These are phyloP conservation scores for Meleagris gallopavo DNA, from an alignment of 2,113 vertebrate species.

Conservation along the genomic window DNA sequence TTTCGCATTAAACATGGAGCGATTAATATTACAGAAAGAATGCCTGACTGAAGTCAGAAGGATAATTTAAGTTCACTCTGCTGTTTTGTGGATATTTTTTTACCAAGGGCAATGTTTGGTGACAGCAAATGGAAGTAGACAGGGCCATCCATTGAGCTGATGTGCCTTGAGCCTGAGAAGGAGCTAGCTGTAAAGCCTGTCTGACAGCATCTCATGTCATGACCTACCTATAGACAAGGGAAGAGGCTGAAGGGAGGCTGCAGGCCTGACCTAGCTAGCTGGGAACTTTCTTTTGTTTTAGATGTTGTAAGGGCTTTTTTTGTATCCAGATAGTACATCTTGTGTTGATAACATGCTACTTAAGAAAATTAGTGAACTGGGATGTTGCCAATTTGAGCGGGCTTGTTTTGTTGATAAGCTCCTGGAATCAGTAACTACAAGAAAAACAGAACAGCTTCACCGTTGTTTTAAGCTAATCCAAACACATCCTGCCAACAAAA, in stretches of 20 bases:
- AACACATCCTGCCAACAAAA: background rate
- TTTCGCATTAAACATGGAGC: background rate
- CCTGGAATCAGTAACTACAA: background rate
- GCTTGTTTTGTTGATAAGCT: slow-evolving; percentile 47
- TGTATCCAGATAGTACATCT: slow-evolving; percentile 35
- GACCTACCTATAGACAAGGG: background rate
- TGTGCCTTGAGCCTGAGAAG: background rate
- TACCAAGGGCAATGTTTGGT: background rate
- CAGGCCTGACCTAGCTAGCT: background rate
- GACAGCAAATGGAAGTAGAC: background rate
- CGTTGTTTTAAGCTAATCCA: background rate
- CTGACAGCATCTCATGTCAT: background rate
- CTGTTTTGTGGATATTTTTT: background rate
- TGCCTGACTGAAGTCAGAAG: background rate
- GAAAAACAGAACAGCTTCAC: background rate
- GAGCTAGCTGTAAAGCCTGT: background rate
- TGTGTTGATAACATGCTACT: background rate
- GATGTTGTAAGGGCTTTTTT: slow-evolving; percentile 2
- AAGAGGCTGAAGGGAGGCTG: background rate
- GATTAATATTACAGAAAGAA: background rate
- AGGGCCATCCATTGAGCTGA: background rate
- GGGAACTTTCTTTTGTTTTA: background rate
- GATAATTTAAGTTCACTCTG: background rate
- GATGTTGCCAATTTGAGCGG: slow-evolving; percentile 30
- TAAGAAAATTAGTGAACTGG: slow-evolving; percentile 29